Evolutionary conservation across 1,140 invertebrate genomes (phyloP).

Genomic region (Zaprionus africanus): DNA sequence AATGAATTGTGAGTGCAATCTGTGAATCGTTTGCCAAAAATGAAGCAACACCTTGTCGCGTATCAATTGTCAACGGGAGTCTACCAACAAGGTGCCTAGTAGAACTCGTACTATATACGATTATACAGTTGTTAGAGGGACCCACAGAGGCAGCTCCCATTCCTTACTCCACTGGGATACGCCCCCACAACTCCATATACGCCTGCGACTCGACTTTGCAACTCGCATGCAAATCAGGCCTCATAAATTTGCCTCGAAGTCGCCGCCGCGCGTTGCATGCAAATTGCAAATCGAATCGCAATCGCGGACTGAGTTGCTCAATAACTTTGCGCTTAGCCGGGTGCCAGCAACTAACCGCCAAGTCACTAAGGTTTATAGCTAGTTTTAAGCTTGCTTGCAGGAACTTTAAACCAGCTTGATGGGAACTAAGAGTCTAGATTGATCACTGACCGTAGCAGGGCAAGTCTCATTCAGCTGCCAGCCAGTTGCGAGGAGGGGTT

Average conservation of each 20-base stretch:
- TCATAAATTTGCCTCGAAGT: conserved; percentile 9
- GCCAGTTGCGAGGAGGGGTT: background rate
- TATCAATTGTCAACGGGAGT: background rate
- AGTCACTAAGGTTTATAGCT: background rate
- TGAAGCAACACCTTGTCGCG: background rate
- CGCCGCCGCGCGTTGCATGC: conserved; percentile 43
- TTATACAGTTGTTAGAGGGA: background rate
- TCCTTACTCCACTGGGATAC: background rate
- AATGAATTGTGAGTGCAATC: conserved; percentile 1
- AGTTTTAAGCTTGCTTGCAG: too few relatives aligned
- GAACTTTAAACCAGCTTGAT: too few relatives aligned
- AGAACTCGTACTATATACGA: background rate
- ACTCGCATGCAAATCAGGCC: conserved; percentile 28
- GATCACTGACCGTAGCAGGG: too few relatives aligned
- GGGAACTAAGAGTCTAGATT: fast-evolving
- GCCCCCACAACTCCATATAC: background rate
- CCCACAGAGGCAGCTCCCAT: background rate
- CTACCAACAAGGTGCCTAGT: background rate
- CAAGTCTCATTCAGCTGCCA: background rate
- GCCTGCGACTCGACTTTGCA: background rate
- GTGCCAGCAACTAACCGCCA: conserved; percentile 14
- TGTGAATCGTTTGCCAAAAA: conserved; percentile 1
- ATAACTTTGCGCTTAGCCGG: conserved; percentile 46
- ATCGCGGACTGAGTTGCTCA: conserved; percentile 39
- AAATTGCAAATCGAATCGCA: conserved; percentile 36